A percentile compares a stretch with the other conserved stretches of the same genome.
Evolutionary conservation across 2,113 vertebrate genomes (phyloP).

Genomic region (Chlamydotis undulata): DNA sequence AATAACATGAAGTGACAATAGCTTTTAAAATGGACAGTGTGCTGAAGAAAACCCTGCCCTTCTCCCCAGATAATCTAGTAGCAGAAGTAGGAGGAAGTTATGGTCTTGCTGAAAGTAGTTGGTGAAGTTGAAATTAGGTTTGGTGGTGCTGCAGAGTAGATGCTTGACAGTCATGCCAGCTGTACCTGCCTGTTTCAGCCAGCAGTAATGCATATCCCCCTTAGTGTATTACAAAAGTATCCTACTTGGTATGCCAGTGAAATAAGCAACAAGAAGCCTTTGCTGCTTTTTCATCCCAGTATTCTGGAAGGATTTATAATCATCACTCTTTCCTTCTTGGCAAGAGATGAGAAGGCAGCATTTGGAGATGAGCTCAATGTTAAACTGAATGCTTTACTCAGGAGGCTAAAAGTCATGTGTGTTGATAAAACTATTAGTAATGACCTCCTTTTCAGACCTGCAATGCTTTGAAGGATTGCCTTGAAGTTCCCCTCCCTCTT

Average conservation of each 20-base stretch:
- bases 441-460: background rate
- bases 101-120: background rate
- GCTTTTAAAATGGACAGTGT: background rate
- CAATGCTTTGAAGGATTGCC: background rate
- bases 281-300: background rate
- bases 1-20: background rate
- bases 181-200: background rate
- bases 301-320: background rate
- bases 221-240: background rate
- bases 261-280: background rate
- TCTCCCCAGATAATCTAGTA: background rate
- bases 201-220: background rate
- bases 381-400: background rate
- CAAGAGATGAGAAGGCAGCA: background rate
- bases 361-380: background rate
- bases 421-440: slow-evolving; percentile 5
- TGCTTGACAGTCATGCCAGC: background rate
- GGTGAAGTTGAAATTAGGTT: background rate
- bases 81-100: background rate
- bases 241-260: background rate
- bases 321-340: background rate
- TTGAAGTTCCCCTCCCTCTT: background rate
- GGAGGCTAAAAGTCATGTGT: background rate
- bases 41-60: background rate
- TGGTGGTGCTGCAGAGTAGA: background rate